phyloP scores from a whole-genome alignment of 2,113 vertebrate genomes.

The Ceuthmochares aereus region DNA sequence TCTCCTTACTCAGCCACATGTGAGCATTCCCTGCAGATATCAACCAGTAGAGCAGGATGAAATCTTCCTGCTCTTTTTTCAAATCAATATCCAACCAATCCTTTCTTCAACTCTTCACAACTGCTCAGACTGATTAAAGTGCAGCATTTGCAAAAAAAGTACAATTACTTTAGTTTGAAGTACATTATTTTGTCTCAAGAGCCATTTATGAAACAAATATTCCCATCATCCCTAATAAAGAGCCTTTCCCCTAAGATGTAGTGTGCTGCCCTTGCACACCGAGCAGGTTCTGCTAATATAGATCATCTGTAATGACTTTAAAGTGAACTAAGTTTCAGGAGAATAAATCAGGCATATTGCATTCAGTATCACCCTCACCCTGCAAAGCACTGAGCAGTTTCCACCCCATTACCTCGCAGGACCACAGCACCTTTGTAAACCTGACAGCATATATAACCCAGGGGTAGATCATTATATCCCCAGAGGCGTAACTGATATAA shows the following conservation, averaged over 20 bases:
- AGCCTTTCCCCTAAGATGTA: neutral
- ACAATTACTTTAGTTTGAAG: neutral
- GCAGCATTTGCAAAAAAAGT: neutral
- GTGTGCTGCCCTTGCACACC: rapidly evolving
- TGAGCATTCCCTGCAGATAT: neutral
- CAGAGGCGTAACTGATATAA: neutral
- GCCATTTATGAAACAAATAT: neutral
- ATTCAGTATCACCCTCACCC: neutral
- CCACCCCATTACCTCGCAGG: neutral
- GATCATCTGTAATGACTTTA: neutral
- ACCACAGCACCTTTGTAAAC: neutral
- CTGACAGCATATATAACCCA: neutral
- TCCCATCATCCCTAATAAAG: neutral
- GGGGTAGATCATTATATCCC: rapidly evolving
- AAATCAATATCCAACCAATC: neutral
- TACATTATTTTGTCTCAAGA: neutral
- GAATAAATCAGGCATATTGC: rapidly evolving
- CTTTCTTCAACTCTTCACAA: neutral
- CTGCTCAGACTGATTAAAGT: neutral
- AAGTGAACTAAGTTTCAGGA: neutral
- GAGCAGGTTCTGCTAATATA: neutral
- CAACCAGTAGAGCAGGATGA: neutral
- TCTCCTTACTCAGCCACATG: neutral
- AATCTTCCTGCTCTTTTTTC: neutral
- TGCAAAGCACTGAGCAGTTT: neutral